These are phyloP conservation scores for Timema cristinae DNA, from an alignment of 2,888 invertebrate species.

Conservation along the genomic window DNA sequence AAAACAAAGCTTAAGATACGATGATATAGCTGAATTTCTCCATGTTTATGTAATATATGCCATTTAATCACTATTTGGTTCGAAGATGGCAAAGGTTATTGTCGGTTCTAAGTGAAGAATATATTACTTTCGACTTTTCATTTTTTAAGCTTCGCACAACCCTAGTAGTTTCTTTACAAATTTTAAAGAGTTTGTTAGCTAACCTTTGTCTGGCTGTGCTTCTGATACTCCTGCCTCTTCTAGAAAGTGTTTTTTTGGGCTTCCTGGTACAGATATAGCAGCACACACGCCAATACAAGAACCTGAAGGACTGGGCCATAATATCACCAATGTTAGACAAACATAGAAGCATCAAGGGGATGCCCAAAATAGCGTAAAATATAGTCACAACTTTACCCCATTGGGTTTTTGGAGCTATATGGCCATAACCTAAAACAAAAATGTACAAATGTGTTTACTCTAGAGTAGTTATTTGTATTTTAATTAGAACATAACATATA, in stretches of 20 bases:
- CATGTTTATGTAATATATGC: no score
- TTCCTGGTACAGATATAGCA: slow-evolving; percentile 85
- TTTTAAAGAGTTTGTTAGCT: slow-evolving; percentile 28
- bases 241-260: slow-evolving; percentile 44
- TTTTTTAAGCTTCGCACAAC: no score
- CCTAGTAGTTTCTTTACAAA: no score
- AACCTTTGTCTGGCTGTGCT: slow-evolving; percentile 41
- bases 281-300: slow-evolving; percentile 89
- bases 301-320: slow-evolving; percentile 90
- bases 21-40: no score
- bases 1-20: no score
- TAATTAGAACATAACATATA: no score
- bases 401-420: slow-evolving; percentile 90
- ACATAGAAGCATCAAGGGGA: slow-evolving; percentile 91
- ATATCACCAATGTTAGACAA: slow-evolving; percentile 91
- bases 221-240: slow-evolving; percentile 43
- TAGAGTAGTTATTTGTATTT: no score
- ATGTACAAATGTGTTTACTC: no score
- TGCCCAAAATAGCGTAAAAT: slow-evolving; percentile 92
- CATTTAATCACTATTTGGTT: no score
- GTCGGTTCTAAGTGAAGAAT: no score
- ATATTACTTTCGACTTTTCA: no score
- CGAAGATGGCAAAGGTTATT: no score
- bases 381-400: slow-evolving; percentile 93
- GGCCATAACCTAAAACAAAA: slow-evolving; percentile 75